These are phyloP conservation scores for Acanthoscelides obtectus DNA, from an alignment of 2,888 invertebrate genomes.

Conservation along the genomic window DNA sequence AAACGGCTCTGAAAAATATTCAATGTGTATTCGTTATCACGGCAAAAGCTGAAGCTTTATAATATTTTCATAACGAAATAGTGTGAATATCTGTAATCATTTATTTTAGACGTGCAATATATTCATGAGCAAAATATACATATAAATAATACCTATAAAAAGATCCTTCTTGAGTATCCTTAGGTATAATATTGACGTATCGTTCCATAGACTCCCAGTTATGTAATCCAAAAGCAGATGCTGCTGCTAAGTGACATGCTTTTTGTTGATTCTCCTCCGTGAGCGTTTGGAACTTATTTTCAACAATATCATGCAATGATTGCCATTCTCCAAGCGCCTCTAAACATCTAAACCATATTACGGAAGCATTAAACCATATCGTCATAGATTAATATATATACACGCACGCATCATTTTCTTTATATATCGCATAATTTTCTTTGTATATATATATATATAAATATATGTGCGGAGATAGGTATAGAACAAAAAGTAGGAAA, in stretches of 20 bases:
- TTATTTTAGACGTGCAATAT: too few relatives aligned
- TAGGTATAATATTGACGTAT: conserved; percentile 80
- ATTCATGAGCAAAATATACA: too few relatives aligned
- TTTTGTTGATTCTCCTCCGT: conserved; percentile 54
- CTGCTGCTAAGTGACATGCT: conserved; percentile 88
- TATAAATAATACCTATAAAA: conserved; percentile 70
- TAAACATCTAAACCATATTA: conserved; percentile 54
- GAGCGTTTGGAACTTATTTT: conserved; percentile 66
- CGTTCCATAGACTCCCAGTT: conserved; percentile 93
- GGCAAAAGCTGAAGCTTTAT: too few relatives aligned
- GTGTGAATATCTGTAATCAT: too few relatives aligned
- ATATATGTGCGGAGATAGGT: too few relatives aligned
- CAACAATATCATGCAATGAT: conserved; percentile 75
- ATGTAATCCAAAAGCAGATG: conserved; percentile 93
- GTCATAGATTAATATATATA: background rate
- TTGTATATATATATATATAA: too few relatives aligned
- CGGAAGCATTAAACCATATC: background rate
- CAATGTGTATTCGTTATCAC: too few relatives aligned
- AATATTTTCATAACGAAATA: too few relatives aligned
- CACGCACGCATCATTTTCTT: too few relatives aligned
- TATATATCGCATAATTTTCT: too few relatives aligned
- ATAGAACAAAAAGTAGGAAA: too few relatives aligned
- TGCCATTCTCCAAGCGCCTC: conserved; percentile 98
- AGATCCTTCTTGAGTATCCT: conserved; percentile 91
- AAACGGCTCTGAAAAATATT: conserved; percentile 64